Percentiles rank a stretch among this genome's conserved stretches.
Evolutionary conservation across 2,113 vertebrate species (phyloP).

Genomic region (Pseudonaja textilis): DNA sequence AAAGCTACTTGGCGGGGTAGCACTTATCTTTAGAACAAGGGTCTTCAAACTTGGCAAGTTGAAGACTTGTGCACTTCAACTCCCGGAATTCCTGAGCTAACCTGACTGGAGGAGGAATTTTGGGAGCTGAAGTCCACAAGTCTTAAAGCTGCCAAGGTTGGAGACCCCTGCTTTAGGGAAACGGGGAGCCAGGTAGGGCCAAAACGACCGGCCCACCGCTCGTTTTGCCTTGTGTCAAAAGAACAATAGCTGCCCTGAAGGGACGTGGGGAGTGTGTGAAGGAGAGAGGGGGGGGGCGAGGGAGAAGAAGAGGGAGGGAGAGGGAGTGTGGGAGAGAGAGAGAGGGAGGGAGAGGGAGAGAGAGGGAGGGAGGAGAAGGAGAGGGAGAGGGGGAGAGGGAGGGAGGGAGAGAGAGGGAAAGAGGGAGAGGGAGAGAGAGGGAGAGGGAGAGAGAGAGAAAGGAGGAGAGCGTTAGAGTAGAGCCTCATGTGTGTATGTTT

Average conservation of each 20-base stretch:
- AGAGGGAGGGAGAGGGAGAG: not conserved
- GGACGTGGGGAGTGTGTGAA: not conserved
- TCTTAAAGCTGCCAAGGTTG: no score
- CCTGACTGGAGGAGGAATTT: no score
- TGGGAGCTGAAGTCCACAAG: no score
- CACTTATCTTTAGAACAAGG: not conserved
- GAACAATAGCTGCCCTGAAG: not conserved
- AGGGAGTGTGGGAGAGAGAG: no score
- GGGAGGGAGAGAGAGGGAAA: no score
- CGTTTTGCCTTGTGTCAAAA: not conserved
- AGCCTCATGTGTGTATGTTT: not conserved
- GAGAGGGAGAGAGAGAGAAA: not conserved
- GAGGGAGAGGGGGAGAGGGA: no score
- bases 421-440: not conserved
- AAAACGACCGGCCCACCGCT: not conserved
- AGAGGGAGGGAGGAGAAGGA: no score
- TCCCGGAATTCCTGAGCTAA: no score
- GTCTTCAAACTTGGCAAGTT: no score
- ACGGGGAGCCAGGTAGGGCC: not conserved
- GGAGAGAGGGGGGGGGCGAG: fast-evolving
- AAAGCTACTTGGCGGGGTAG: not conserved
- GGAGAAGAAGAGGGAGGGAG: no score
- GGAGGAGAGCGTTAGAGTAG: not conserved
- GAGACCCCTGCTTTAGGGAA: not conserved
- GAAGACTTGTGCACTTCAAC: no score